Base-by-base conservation (phyloP, 2,888 invertebrate genomes). In the Norana najaformis region DNA sequence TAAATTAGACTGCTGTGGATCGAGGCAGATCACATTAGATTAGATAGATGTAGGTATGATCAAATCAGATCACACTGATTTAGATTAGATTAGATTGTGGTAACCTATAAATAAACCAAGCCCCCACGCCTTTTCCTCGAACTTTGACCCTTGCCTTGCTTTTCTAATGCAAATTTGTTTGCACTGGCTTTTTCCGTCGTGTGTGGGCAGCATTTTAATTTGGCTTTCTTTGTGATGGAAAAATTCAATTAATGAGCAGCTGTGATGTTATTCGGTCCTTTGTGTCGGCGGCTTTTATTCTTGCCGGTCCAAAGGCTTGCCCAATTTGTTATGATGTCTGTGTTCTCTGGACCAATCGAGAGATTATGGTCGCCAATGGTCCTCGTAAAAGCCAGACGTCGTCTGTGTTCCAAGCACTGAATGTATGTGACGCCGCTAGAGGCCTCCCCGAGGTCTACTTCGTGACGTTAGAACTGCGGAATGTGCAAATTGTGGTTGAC, bases 141-240 rank as follows among this genome's bases (percentile, higher is more conserved):
- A 13, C 8, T 41, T n/a, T n/a, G n/a, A n/a, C n/a, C 30, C n/a
- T 1, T 69, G 69, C 11, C 30, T 16, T n/a, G 13, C 23, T 4
- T 69, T 6, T n/a, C 69, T 69, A 69, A 69, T 69, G n/a, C 30
- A 30, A n/a, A 69, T 69, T 30, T 8, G 69, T 69, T 69, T 69
- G 69, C 69, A 69, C 69, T 69, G 69, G 69, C n/a, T 69, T 69
- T n/a, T 0, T 30, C 8, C 30, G 69, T 69, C 30, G 69, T 69
- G n/a, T 69, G 69, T 69, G 69, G 69, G 69, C 69, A n/a, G 30
- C 69, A 69, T 69, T 30, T 69, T 69, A 69, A 69, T 69, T 41
- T 69, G n/a, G n/a, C 30, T n/a, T n/a, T 69, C 69, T 69, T n/a
- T n/a, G 69, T 69, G 69, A 69, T n/a, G 69, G 69, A 69, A n/a